Conservation (phyloP, 1,140 invertebrate species). For the Drosophila oshimai region DNA sequence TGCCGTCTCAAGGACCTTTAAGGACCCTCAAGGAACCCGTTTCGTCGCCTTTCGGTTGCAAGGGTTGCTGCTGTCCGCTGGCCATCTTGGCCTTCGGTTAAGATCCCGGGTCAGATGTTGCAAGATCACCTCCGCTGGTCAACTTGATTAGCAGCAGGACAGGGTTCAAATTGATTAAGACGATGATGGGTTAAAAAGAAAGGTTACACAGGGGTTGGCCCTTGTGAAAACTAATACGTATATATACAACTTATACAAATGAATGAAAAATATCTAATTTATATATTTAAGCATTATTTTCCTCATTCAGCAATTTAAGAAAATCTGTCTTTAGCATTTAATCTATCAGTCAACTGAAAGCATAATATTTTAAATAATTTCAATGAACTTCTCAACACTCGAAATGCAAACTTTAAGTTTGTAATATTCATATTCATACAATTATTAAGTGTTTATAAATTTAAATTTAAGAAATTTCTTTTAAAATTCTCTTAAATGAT, state of each 20-base stretch:
- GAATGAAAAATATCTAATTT: too few relatives aligned
- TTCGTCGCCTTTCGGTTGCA: conserved; percentile 2
- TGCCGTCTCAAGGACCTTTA: conserved; percentile 2
- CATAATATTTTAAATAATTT: too few relatives aligned
- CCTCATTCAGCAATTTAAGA: too few relatives aligned
- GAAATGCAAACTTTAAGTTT: too few relatives aligned
- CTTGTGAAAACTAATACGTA: not conserved
- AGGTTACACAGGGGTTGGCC: not conserved
- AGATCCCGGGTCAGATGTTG: conserved; percentile 5
- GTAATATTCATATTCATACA: too few relatives aligned
- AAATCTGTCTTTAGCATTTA: too few relatives aligned
- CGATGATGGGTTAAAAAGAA: conserved; percentile 10
- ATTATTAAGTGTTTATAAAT: too few relatives aligned
- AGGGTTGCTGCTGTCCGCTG: conserved; percentile 32
- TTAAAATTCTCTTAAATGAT: too few relatives aligned
- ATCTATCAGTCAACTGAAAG: too few relatives aligned
- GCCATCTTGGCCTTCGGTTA: conserved; percentile 11
- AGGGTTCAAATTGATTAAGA: conserved; percentile 61
- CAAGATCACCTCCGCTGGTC: conserved; percentile 16
- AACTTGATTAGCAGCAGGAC: conserved; percentile 42
- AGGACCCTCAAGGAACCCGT: not conserved
- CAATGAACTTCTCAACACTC: too few relatives aligned
- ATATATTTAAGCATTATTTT: not conserved
- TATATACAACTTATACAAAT: too few relatives aligned
- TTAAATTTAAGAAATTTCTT: too few relatives aligned